Evolutionary conservation across 2,113 vertebrate species (phyloP).

Genomic region (Poeciliopsis occidentalis): DNA sequence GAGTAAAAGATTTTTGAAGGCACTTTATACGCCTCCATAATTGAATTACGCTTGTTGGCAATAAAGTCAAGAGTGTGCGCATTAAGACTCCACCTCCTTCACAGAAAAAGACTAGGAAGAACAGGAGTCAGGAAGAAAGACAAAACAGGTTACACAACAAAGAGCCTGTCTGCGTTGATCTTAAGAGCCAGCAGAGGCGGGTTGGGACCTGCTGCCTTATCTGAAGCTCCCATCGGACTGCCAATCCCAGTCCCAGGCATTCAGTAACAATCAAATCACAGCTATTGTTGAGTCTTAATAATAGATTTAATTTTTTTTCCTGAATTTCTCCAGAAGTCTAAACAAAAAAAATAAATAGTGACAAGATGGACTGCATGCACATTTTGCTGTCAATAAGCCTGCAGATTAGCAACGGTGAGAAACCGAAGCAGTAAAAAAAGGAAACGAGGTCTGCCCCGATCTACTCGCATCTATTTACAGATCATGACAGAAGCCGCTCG

Average conservation of each 20-base stretch:
- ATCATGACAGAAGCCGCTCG: constrained; percentile 16
- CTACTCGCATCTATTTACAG: constrained; percentile 9
- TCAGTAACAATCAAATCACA: constrained; percentile 34
- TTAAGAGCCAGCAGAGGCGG: constrained; percentile 18
- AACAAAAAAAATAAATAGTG: constrained; percentile 24
- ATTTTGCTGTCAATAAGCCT: constrained; percentile 4
- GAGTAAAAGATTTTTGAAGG: neutral
- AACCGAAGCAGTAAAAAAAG: constrained; percentile 24
- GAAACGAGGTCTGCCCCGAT: constrained; percentile 8
- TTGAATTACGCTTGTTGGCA: neutral
- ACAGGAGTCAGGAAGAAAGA: constrained; percentile 17
- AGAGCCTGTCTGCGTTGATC: constrained; percentile 16
- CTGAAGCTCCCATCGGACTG: constrained; percentile 51
- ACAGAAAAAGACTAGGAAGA: neutral
- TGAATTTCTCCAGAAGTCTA: constrained; percentile 13
- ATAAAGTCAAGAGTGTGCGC: neutral
- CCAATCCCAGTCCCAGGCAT: constrained; percentile 30
- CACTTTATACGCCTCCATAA: neutral
- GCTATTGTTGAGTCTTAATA: constrained; percentile 43
- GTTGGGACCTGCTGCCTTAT: constrained; percentile 47
- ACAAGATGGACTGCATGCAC: constrained; percentile 1
- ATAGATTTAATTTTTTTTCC: neutral
- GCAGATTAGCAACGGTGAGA: neutral
- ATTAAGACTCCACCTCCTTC: neutral
- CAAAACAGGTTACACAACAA: constrained; percentile 39